Evolutionary conservation across 2,888 invertebrate genomes (phyloP).

Genomic region (Dorcus hopei): DNA sequence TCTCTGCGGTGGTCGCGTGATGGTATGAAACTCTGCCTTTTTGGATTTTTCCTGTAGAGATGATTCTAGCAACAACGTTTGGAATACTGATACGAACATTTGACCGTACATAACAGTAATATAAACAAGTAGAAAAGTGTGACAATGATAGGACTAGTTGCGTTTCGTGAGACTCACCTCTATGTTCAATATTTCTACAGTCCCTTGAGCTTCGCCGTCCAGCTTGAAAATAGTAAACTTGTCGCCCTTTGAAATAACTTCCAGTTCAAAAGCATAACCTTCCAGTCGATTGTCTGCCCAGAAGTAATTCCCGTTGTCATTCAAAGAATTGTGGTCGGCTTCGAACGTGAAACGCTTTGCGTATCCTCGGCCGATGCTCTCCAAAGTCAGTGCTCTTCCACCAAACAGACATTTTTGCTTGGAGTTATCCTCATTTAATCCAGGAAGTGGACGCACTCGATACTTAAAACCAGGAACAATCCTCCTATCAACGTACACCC

Average conservation of each 20-base stretch:
- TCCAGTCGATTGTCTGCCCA: conserved; percentile 74
- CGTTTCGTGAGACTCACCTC: conserved; percentile 53
- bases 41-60: conserved; percentile 26
- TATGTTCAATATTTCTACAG: conserved; percentile 62
- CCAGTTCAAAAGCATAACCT: conserved; percentile 71
- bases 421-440: conserved; percentile 34
- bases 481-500: conserved; percentile 69
- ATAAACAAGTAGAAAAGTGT: neutral
- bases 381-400: conserved; percentile 63
- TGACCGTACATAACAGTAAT: conserved; percentile 5
- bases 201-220: conserved; percentile 65
- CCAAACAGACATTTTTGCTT: conserved; percentile 57
- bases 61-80: conserved; percentile 30
- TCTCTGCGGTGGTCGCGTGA: conserved; percentile 8
- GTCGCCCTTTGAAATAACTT: conserved; percentile 65
- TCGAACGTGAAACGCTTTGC: conserved; percentile 72
- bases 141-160: too few species aligned
- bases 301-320: conserved; percentile 70
- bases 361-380: conserved; percentile 71
- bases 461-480: conserved; percentile 74
- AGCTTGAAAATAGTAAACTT: conserved; percentile 68
- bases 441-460: conserved; percentile 65
- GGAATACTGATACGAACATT: conserved; percentile 26
- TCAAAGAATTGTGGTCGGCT: conserved; percentile 58
- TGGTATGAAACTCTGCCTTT: conserved; percentile 19